Evolutionary conservation across 2,113 vertebrate genomes (phyloP).

Genomic region (Carassius auratus): DNA sequence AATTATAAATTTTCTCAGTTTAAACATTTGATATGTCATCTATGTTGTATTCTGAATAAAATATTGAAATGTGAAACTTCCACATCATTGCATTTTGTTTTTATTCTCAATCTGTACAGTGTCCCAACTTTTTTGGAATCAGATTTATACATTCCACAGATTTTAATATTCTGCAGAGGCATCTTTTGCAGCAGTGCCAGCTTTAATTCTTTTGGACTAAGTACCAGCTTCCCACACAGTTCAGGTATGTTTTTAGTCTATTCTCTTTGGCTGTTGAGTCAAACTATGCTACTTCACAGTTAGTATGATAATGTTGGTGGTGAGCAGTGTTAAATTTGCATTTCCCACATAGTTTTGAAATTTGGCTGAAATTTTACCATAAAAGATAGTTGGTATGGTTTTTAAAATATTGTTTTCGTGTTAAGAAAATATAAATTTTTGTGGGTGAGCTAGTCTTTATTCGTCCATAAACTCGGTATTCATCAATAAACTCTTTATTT

Average conservation of each 20-base stretch:
- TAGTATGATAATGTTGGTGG: neutral
- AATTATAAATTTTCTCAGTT: too few species aligned
- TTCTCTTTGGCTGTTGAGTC: neutral
- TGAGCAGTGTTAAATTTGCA: neutral
- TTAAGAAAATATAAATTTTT: too few species aligned
- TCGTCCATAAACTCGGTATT: too few species aligned
- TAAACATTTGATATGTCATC: too few species aligned
- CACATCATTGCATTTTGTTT: too few species aligned
- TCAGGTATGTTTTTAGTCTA: constrained; percentile 18
- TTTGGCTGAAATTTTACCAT: neutral
- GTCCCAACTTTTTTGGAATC: too few species aligned
- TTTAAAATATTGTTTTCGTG: too few species aligned
- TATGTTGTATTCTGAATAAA: too few species aligned
- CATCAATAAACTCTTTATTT: too few species aligned
- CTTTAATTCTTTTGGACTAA: neutral
- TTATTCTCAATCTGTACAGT: too few species aligned
- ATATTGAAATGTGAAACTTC: too few species aligned
- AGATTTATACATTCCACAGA: neutral
- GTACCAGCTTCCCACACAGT: constrained; percentile 25
- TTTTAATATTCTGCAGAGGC: constrained; percentile 4
- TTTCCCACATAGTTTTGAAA: neutral
- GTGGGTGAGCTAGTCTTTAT: too few species aligned
- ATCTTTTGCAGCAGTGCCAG: neutral
- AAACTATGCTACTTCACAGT: neutral
- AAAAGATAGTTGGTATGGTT: neutral